Base-by-base conservation (phyloP, 1,140 invertebrate species). In the Acyrthosiphon pisum region DNA sequence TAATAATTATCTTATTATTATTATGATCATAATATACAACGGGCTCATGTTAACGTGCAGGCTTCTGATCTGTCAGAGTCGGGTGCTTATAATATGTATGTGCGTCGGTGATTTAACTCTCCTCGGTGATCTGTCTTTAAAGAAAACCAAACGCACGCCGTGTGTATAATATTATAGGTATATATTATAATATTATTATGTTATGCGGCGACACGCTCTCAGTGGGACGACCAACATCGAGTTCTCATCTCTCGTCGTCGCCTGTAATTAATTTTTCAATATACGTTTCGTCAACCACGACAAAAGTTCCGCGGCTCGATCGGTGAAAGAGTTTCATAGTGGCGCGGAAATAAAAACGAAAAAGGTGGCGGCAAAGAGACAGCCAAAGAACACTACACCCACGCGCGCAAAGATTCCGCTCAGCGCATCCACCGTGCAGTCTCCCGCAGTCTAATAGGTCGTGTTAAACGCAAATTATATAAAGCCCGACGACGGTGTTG, bases 391-490 rank as follows among this genome's bases (percentile, higher is more conserved):
- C 56, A 46, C 88, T 50, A 20, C 48, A 35, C 7, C 14, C 87
- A 23, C 88, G 88, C 88, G 20, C 50, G 18, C 48, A 41, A 48
- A 68, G 68, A 91, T 81, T 91, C 37, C 88, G 11, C 41, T 41
- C 89, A 20, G 22, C 18, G 90, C 3, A 68, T 68, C 6, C 11
- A 1, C 35, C 56, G 56, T n/a, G 4, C 60, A 76, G 50, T 46
- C 60, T 92, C 68, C 18, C 48, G 81, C 30, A 35, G 91, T 86
- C 81, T 93, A 92, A 92, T 92, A 92, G 91, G 41, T 92, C 91
- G 91, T 84, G 91, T 86, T 93, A 93, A 93, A 93, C 81, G 81
- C 91, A 83, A 93, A 93, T 93, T 93, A 86, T 56, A 93, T 84
- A 84, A 86, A 53, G 91, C 48, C 18, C 81, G 35, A 26, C 22